phyloP scores from a whole-genome alignment of 2,113 vertebrate genomes.

The Girardinichthys multiradiatus region DNA sequence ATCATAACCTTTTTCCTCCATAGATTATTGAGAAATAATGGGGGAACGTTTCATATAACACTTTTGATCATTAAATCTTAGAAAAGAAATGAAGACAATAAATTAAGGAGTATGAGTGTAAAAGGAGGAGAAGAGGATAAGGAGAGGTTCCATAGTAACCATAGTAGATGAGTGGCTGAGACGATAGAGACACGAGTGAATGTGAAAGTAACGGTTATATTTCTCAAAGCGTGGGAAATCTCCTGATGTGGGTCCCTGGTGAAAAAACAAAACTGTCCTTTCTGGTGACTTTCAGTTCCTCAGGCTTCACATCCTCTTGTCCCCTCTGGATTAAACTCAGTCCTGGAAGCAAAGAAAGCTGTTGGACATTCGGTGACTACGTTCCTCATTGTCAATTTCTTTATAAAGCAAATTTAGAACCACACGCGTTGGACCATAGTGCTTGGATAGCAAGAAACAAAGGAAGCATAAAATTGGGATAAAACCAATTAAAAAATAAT shows the following conservation, averaged over 20 bases:
- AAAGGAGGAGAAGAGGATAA: neutral
- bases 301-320: constrained; percentile 61
- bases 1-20: neutral
- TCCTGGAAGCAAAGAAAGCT: constrained; percentile 7
- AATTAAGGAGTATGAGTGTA: constrained; percentile 8
- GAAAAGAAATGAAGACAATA: neutral
- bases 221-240: constrained; percentile 79
- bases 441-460: too few relatives aligned
- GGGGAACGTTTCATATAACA: neutral
- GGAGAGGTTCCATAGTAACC: constrained; percentile 6
- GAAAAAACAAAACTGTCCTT: constrained; percentile 66
- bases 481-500: too few relatives aligned
- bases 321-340: constrained; percentile 44
- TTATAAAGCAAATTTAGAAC: too few relatives aligned
- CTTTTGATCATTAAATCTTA: neutral
- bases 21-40: neutral
- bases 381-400: neutral
- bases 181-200: constrained; percentile 16
- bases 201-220: constrained; percentile 19
- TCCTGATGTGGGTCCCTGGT: constrained; percentile 65
- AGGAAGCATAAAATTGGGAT: too few relatives aligned
- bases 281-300: constrained; percentile 67
- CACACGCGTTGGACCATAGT: too few relatives aligned
- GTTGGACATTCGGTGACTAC: constrained; percentile 1
- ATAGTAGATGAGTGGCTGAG: constrained; percentile 7